These are phyloP conservation scores for Pasiphila rectangulata DNA, from an alignment of 2,888 invertebrate species.

Conservation along the genomic window DNA sequence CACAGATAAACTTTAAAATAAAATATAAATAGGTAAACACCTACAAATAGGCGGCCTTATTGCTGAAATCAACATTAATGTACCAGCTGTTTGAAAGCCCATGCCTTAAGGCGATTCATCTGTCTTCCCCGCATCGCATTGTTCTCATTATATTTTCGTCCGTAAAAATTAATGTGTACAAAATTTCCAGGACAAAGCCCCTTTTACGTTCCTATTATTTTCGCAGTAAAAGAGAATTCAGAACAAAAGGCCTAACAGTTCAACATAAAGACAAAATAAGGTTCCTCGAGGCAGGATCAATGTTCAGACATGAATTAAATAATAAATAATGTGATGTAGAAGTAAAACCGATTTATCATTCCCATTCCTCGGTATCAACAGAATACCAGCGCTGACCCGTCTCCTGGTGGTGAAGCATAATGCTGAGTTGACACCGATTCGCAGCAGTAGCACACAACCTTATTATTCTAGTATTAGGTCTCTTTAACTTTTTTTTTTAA, in stretches of 20 bases:
- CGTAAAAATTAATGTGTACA: constrained; percentile 27
- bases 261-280: constrained; percentile 19
- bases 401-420: too few relatives aligned
- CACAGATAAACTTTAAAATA: too few relatives aligned
- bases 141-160: constrained; percentile 25
- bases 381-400: too few relatives aligned
- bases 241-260: constrained; percentile 17
- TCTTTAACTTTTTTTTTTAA: too few relatives aligned
- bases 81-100: constrained; percentile 5
- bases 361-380: too few relatives aligned
- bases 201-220: constrained; percentile 18
- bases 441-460: too few relatives aligned
- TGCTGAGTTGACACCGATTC: too few relatives aligned
- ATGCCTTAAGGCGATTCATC: constrained; percentile 10
- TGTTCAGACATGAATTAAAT: background rate
- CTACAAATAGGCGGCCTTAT: too few relatives aligned
- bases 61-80: background rate
- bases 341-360: constrained; percentile 4
- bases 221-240: constrained; percentile 21
- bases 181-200: constrained; percentile 19
- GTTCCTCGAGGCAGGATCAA: constrained; percentile 12
- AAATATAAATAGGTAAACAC: too few relatives aligned
- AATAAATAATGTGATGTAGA: background rate
- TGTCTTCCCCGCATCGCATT: constrained; percentile 19
- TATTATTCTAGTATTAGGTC: too few relatives aligned